Evolutionary conservation across 2,113 vertebrate genomes (phyloP), one percentile per base, ranked within the genome.

Genomic region (Chloroceryle aenea): DNA sequence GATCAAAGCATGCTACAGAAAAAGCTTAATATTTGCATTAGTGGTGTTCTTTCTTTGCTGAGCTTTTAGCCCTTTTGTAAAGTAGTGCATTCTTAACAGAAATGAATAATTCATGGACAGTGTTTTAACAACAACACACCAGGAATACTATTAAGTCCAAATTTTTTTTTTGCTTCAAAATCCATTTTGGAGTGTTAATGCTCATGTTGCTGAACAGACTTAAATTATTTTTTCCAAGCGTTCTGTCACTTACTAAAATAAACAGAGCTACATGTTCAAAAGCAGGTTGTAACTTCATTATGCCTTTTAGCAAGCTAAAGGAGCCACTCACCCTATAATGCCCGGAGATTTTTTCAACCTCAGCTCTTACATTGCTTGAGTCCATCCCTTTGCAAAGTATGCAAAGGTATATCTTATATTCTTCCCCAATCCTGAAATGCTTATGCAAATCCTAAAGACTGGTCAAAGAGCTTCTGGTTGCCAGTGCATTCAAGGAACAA

Each of bases 11-110:
- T 90, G 47, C 95, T 97, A 94, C 67, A 95, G 91, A 93, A 92
- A 96, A 97, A 97, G 92, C 96, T 98, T 97, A 98, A 95, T 97
- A 97, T 98, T 98, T 97, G 92, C 95, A 97, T 98, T 97, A 97
- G 91, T 91, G 66, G 22, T 92, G 87, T 95, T 97, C 94, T 97
- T 97, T 92, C 93, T 94, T 96, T 95, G 80, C 80, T 96, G 94
- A 97, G 95, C 96, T 98, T 98, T 97, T 93, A 97, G 95, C 90
- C 83, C 38, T 14, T 94, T 71, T 87, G 66, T 97, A 87, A 89
- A 97, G 94, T 83, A 89, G 85, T 93, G 92, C 87, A 96, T 91
- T 90, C 78, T 96, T 97, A 96, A 82, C 86, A 96, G 83, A 92
- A 90, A 97, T 97, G 89, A 97, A 97, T 97, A 96, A 98, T 97